phyloP scores from a whole-genome alignment of 2,888 invertebrate genomes.

The Petrophora chlorosata region DNA sequence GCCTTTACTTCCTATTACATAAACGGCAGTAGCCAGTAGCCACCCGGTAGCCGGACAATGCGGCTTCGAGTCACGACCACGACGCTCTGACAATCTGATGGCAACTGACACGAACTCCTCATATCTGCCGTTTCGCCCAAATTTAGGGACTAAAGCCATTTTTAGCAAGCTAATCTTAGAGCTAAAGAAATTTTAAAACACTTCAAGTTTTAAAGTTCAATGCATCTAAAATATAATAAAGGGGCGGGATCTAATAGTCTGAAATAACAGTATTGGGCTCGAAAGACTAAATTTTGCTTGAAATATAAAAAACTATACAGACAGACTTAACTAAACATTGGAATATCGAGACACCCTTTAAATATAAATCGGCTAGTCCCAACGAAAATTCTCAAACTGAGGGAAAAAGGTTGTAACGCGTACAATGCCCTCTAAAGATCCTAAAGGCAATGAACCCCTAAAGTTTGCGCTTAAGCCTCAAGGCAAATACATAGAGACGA shows the following conservation, averaged over 20 bases:
- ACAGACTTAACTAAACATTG: not conserved
- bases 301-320: not conserved
- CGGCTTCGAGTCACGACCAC: conserved; percentile 37
- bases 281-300: too few relatives aligned
- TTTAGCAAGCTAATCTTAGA: too few relatives aligned
- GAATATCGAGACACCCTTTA: not conserved
- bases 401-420: conserved; percentile 13
- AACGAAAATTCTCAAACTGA: not conserved
- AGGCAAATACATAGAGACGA: too few relatives aligned
- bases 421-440: conserved; percentile 16
- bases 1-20: conserved; percentile 3
- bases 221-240: too few relatives aligned
- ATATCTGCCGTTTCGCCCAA: conserved; percentile 34
- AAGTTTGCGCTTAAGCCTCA: conserved; percentile 14
- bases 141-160: conserved; percentile 29
- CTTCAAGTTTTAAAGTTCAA: too few relatives aligned
- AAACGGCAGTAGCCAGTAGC: conserved; percentile 20
- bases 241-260: too few relatives aligned
- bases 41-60: conserved; percentile 33
- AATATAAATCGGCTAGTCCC: not conserved
- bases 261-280: too few relatives aligned
- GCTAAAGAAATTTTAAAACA: too few relatives aligned
- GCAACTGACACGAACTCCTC: conserved; percentile 37
- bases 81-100: conserved; percentile 39
- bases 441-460: conserved; percentile 21